These are phyloP conservation scores for Chelonus formosanus DNA, from an alignment of 2,888 invertebrate genomes.

Conservation along the genomic window DNA sequence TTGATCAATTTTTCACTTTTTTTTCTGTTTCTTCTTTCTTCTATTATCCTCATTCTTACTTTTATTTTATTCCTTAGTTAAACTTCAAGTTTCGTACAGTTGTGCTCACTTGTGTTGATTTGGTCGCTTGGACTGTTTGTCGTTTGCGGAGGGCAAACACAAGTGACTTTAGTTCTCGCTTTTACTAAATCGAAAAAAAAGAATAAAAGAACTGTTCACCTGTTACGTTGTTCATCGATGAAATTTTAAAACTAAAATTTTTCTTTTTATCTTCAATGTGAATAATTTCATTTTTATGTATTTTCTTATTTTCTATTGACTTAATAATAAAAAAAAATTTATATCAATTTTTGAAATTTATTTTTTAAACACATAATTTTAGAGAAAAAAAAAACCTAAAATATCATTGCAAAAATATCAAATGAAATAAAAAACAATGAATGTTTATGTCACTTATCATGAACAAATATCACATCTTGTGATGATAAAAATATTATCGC, in stretches of 20 bases:
- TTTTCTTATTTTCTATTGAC: too few species aligned
- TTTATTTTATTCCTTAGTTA: conserved; percentile 10
- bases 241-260: neutral
- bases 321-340: too few species aligned
- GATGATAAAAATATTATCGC: too few species aligned
- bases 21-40: neutral
- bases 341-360: too few species aligned
- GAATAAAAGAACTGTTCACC: neutral
- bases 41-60: conserved; percentile 18
- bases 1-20: neutral
- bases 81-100: conserved; percentile 21
- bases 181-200: neutral
- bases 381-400: too few species aligned
- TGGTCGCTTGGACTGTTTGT: conserved; percentile 7
- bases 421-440: too few species aligned
- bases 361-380: too few species aligned
- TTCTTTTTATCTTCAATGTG: too few species aligned
- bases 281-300: too few species aligned
- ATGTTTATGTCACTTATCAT: too few species aligned
- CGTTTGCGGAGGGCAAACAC: conserved; percentile 17
- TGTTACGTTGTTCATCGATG: conserved; percentile 11
- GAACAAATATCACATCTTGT: too few species aligned
- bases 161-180: neutral
- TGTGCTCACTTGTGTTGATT: conserved; percentile 15
- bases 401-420: too few species aligned